A percentile compares a stretch with the other conserved stretches of the same genome.
Evolutionary conservation across 2,113 vertebrate genomes (phyloP).

Genomic region (Tapirus terrestris): DNA sequence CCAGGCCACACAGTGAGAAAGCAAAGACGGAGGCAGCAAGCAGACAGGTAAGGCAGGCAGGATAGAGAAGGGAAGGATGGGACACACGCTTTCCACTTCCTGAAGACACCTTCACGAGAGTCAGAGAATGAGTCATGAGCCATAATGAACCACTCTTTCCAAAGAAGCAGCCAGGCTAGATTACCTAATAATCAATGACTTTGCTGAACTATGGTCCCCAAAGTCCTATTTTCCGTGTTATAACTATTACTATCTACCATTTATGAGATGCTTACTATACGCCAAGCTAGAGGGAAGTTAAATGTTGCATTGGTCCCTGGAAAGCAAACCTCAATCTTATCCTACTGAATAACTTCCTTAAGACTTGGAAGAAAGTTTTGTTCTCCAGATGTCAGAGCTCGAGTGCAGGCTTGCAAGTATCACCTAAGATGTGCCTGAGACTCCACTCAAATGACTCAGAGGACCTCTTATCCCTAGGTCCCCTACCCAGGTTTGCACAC

Average conservation of each 20-base stretch:
- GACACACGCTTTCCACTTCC: neutral
- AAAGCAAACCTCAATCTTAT: neutral
- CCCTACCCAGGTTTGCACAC: neutral
- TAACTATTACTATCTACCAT: neutral
- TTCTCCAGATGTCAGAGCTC: neutral
- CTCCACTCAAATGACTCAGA: neutral
- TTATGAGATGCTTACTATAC: neutral
- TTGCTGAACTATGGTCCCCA: neutral
- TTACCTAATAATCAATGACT: neutral
- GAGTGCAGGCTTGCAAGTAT: neutral
- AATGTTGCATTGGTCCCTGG: neutral
- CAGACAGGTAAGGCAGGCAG: neutral
- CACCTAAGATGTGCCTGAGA: neutral
- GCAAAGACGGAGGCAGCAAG: neutral
- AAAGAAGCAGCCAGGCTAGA: neutral
- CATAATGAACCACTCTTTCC: neutral
- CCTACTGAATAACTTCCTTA: neutral
- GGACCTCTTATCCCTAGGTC: neutral
- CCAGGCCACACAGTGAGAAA: neutral
- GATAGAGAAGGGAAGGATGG: neutral
- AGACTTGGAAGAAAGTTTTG: neutral
- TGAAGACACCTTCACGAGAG: neutral
- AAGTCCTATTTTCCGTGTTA: neutral
- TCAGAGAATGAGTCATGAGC: neutral
- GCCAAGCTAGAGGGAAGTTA: neutral